Conservation (phyloP, 2,888 invertebrate species). For the Cheilosia urbana region DNA sequence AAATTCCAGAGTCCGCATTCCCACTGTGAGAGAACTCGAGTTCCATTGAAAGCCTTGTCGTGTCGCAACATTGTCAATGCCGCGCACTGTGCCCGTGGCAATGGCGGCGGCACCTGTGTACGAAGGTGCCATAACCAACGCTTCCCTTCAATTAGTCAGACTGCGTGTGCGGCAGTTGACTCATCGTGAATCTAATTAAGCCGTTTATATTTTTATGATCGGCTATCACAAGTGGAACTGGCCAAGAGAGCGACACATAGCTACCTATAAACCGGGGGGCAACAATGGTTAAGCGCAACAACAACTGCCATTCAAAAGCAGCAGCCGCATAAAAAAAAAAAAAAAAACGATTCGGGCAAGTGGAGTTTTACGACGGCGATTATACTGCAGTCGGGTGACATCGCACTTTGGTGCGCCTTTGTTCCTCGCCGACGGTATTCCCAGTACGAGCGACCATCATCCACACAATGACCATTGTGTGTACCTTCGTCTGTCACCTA, state of each 20-base stretch:
- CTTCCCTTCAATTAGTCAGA: constrained; percentile 73
- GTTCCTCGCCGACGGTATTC: constrained; percentile 59
- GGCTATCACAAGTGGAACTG: constrained; percentile 70
- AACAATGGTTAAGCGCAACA: constrained; percentile 55
- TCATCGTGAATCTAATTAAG: constrained; percentile 74
- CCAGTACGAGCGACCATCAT: constrained; percentile 22
- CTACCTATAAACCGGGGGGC: constrained; percentile 53
- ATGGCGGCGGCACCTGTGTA: constrained; percentile 55
- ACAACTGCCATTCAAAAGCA: constrained; percentile 13
- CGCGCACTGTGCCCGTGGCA: constrained; percentile 14
- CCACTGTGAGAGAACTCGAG: constrained; percentile 42
- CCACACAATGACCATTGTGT: constrained; percentile 51
- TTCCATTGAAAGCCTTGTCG: constrained; percentile 48
- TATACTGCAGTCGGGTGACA: constrained; percentile 73
- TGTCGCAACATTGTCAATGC: constrained; percentile 28
- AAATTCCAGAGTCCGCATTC: constrained; percentile 45
- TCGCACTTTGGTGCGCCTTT: constrained; percentile 70
- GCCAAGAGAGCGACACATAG: constrained; percentile 41
- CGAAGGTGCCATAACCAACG: constrained; percentile 63
- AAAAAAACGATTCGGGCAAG: constrained; percentile 43
- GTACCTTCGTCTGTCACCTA: constrained; percentile 57
- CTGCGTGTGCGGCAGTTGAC: constrained; percentile 74
- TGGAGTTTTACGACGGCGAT: constrained; percentile 71
- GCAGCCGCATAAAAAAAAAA: constrained; percentile 23
- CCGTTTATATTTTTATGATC: constrained; percentile 75